phyloP scores from a whole-genome alignment of 2,797 vertebrate species.

The Rhodeus uyekii region DNA sequence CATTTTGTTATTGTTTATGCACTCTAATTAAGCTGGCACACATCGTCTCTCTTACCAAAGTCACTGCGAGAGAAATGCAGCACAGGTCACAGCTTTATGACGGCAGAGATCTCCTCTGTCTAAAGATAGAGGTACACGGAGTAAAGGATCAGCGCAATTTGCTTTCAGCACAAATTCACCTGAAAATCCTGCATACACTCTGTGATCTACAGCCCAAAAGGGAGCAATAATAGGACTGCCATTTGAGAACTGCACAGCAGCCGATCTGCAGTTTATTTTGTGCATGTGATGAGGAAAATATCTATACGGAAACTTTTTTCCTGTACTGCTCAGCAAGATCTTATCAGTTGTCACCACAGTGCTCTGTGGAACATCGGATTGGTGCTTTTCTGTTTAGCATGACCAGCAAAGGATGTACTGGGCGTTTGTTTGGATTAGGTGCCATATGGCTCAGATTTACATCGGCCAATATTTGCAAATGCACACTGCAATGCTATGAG shows the following conservation, averaged over 20 bases:
- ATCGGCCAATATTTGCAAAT: slow-evolving; percentile 11
- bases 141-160: slow-evolving; percentile 51
- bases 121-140: slow-evolving; percentile 36
- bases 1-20: slow-evolving; percentile 27
- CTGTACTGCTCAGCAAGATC: slow-evolving; percentile 9
- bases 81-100: slow-evolving; percentile 31
- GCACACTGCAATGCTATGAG: background rate
- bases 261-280: slow-evolving; percentile 23
- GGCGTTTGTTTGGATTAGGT: slow-evolving; percentile 27
- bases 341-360: slow-evolving; percentile 21
- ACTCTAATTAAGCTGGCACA: slow-evolving; percentile 38
- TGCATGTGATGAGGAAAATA: slow-evolving; percentile 7
- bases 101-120: slow-evolving; percentile 22
- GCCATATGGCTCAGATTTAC: slow-evolving; percentile 28
- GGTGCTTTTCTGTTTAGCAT: slow-evolving; percentile 16
- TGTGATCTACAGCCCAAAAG: slow-evolving; percentile 54
- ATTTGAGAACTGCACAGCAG: slow-evolving; percentile 35
- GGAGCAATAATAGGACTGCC: slow-evolving; percentile 47
- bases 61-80: slow-evolving; percentile 36
- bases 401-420: slow-evolving; percentile 16
- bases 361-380: background rate
- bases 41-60: slow-evolving; percentile 23
- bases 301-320: slow-evolving; percentile 16
- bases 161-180: slow-evolving; percentile 63
- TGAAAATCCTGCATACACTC: slow-evolving; percentile 49